A percentile compares a stretch with the other conserved stretches of the same genome.
These are phyloP conservation scores for Todiramphus saurophagus DNA, from an alignment of 2,113 vertebrate genomes.

Conservation along the genomic window DNA sequence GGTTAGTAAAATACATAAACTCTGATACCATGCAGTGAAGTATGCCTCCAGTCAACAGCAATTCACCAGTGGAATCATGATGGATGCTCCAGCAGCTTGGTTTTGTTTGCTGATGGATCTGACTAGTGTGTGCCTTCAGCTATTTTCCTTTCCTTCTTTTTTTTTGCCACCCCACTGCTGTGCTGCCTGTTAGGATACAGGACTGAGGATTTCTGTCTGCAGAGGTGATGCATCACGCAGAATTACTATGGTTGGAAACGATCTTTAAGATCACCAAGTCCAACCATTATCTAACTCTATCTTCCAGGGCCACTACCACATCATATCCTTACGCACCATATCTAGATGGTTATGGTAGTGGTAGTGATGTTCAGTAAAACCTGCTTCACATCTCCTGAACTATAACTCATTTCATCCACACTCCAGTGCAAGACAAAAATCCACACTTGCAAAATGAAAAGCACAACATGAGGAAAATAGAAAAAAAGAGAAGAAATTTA, in stretches of 20 bases:
- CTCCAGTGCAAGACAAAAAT: background rate
- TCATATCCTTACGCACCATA: too few species aligned
- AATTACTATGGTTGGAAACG: too few species aligned
- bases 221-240: background rate
- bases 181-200: background rate
- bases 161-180: background rate
- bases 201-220: background rate
- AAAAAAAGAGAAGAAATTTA: background rate
- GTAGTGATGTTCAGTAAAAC: background rate
- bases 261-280: too few species aligned
- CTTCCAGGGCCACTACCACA: too few species aligned
- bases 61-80: conserved; percentile 4
- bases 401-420: background rate
- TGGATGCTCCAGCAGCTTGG: background rate
- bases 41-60: conserved; percentile 52
- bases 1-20: conserved; percentile 59
- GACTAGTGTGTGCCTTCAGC: background rate
- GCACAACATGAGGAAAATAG: background rate
- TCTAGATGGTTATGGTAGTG: too few species aligned
- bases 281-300: too few species aligned
- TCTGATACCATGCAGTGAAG: background rate
- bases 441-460: background rate
- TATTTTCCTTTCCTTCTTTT: background rate
- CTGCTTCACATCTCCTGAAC: background rate
- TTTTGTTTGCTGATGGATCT: conserved; percentile 2